Evolutionary conservation across 2,113 vertebrate species (phyloP), one percentile per base, ranked within the genome.

Genomic region (Uria lomvia): DNA sequence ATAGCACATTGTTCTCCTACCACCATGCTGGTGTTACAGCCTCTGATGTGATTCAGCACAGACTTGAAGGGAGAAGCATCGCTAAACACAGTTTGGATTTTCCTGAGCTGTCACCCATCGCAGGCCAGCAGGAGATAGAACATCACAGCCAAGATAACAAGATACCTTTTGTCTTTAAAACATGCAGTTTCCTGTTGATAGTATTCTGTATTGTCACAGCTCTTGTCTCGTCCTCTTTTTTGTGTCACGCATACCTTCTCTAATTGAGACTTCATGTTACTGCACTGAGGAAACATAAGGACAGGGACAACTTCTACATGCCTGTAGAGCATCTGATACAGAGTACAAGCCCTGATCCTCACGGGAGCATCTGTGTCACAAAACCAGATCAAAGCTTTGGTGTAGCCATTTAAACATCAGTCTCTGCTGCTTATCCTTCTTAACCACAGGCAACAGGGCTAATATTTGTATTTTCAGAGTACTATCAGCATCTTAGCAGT

Each of bases 1-100:
- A 92, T 53, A 95, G 92, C 63, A 93, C 86, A 95, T 88, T 94
- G 93, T 89, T 95, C 82, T 80, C 72, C 90, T 58, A 56, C 80
- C 66, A 94, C 63, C 15, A 15, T 15, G 38, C 75, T 90, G 84
- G 27, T 91, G 78, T 86, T 87, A 80, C n/a, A 81, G 74, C 42
- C 47, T 91, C 90, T 90, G 86, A 77, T 56, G 71, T 49, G 75
- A 94, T 71, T 85, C 86, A 95, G 88, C 56, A 86, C 32, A 47
- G 55, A 63, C 40, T 40, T 20, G 47, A 77, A 89, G 73, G 62
- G 36, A 94, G 38, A 49, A 70, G 58, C 80, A 38, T 40, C 49
- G 34, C 68, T 65, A 42, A 94, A 86, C 12, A 76, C 21, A 72
- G 20, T 60, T 45, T 87, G 92, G 88, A 75, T 93, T 94, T 94